A percentile compares a stretch with the other conserved stretches of the same genome.
These are phyloP conservation scores for Fistularia commersonii DNA, from an alignment of 2,797 vertebrate genomes.

Conservation along the genomic window DNA sequence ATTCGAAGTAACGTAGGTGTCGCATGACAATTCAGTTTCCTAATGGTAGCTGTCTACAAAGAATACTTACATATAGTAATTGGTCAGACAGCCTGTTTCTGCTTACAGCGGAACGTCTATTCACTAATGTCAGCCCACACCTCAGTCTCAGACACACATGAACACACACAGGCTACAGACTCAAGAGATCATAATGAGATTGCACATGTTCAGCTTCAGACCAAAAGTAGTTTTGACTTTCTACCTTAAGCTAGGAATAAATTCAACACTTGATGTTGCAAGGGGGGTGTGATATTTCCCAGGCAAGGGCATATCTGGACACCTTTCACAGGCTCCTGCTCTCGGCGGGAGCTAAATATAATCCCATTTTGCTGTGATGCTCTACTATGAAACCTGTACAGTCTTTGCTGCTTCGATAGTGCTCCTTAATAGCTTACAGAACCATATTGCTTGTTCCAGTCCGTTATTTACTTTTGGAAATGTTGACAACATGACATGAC, in stretches of 20 bases:
- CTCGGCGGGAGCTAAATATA: slow-evolving; percentile 61
- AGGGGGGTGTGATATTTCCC: slow-evolving; percentile 58
- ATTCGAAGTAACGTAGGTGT: slow-evolving; percentile 42
- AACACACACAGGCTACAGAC: slow-evolving; percentile 3
- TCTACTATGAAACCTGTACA: slow-evolving; percentile 42
- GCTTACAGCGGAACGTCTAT: slow-evolving; percentile 41
- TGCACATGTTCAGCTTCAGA: slow-evolving; percentile 52
- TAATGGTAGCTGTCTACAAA: slow-evolving; percentile 57
- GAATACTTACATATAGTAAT: slow-evolving; percentile 39
- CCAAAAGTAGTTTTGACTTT: slow-evolving; percentile 56
- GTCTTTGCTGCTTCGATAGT: too few species aligned
- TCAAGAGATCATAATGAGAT: slow-evolving; percentile 57
- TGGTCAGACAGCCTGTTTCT: slow-evolving; percentile 47
- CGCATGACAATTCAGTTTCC: slow-evolving; percentile 55
- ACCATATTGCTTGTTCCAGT: too few species aligned
- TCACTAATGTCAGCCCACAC: slow-evolving; percentile 47
- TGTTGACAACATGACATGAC: too few species aligned
- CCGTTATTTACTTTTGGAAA: too few species aligned
- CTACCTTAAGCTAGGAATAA: slow-evolving; percentile 53
- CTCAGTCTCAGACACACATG: background rate
- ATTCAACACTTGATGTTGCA: slow-evolving; percentile 52
- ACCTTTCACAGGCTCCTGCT: slow-evolving; percentile 57
- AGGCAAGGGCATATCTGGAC: slow-evolving; percentile 57
- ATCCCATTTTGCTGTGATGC: slow-evolving; percentile 44
- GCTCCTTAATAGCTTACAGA: too few species aligned